Conservation (phyloP, 2,113 vertebrate genomes). For the Pachycephala philippinensis region DNA sequence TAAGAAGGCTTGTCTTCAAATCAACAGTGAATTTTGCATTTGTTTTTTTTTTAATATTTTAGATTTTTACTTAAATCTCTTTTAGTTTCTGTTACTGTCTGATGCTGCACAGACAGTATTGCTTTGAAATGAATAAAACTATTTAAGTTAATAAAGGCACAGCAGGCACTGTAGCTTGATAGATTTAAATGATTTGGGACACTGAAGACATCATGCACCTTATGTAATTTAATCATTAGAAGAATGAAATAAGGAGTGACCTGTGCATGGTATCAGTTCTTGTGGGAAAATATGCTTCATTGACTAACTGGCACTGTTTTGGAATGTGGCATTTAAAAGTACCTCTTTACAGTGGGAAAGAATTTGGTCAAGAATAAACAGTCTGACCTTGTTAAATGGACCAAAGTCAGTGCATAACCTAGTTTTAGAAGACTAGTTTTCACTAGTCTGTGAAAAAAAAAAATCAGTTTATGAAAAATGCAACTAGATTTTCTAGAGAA, state of each 20-base stretch:
- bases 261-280: constrained; percentile 74
- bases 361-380: constrained; percentile 85
- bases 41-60: not conserved
- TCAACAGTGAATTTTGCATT: not conserved
- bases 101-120: not conserved
- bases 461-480: constrained; percentile 7
- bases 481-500: not conserved
- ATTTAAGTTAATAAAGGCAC: not conserved
- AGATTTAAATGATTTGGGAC: constrained; percentile 23
- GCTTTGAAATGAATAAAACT: not conserved
- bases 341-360: constrained; percentile 88
- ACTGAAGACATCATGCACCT: constrained; percentile 29
- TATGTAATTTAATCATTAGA: constrained; percentile 50
- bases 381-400: constrained; percentile 82
- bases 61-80: not conserved
- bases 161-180: not conserved
- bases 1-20: not conserved
- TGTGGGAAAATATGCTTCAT: constrained; percentile 85
- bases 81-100: not conserved
- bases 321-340: constrained; percentile 87
- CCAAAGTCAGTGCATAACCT: constrained; percentile 72
- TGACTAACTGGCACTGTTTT: constrained; percentile 80
- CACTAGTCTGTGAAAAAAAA: constrained; percentile 39
- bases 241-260: constrained; percentile 66
- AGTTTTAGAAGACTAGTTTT: constrained; percentile 71